Evolutionary conservation across 2,113 vertebrate genomes (phyloP).

Genomic region (Anoplopoma fimbria): DNA sequence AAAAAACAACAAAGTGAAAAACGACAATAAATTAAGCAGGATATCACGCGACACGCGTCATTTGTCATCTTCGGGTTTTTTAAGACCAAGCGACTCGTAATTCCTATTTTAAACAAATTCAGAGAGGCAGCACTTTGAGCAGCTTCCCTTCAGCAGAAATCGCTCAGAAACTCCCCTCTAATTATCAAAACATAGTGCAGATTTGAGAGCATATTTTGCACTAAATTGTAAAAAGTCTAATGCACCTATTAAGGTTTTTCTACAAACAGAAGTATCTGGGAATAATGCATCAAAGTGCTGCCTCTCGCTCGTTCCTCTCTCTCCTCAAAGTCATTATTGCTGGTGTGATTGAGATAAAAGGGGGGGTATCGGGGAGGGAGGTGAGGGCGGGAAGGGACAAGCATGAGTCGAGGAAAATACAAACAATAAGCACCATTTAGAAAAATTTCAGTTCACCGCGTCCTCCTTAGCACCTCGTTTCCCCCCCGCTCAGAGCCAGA

Average conservation of each 20-base stretch:
- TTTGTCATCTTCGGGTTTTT: conserved; percentile 40
- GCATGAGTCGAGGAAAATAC: conserved; percentile 66
- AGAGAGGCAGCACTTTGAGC: conserved; percentile 68
- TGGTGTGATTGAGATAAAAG: conserved; percentile 79
- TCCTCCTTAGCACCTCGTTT: conserved; percentile 61
- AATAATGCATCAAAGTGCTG: conserved; percentile 26
- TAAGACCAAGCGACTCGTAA: conserved; percentile 56
- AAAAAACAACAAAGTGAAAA: conserved; percentile 67
- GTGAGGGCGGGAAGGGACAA: conserved; percentile 17
- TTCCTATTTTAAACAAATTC: conserved; percentile 69
- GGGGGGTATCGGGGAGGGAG: neutral
- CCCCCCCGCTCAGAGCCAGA: conserved; percentile 7
- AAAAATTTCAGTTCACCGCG: conserved; percentile 68
- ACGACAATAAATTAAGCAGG: conserved; percentile 82
- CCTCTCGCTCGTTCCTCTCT: conserved; percentile 32
- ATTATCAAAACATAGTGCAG: conserved; percentile 20
- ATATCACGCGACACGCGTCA: conserved; percentile 50
- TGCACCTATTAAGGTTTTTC: neutral
- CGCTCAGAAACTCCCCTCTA: neutral
- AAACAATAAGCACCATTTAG: conserved; percentile 82
- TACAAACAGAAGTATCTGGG: neutral
- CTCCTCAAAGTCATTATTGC: conserved; percentile 81
- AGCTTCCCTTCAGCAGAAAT: conserved; percentile 24
- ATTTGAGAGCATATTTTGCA: neutral
- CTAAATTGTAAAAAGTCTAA: conserved; percentile 33